Evolutionary conservation across 2,888 invertebrate genomes (phyloP).

Genomic region (Oegoconia quadripuncta): DNA sequence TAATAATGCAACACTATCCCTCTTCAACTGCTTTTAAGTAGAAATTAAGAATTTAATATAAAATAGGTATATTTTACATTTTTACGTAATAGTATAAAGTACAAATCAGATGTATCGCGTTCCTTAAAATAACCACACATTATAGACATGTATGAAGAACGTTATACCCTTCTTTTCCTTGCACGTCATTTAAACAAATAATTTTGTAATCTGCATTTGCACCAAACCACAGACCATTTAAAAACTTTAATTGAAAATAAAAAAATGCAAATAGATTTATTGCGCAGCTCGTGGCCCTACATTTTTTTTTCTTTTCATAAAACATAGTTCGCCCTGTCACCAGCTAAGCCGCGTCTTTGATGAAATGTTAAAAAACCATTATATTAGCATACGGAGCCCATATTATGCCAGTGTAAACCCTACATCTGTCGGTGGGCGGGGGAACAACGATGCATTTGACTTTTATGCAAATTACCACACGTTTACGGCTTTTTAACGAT

Average conservation of each 20-base stretch:
- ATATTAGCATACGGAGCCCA: constrained; percentile 62
- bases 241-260: constrained; percentile 21
- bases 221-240: constrained; percentile 12
- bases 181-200: constrained; percentile 9
- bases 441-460: constrained; percentile 42
- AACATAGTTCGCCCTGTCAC: constrained; percentile 40
- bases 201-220: background rate
- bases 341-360: constrained; percentile 30
- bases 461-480: constrained; percentile 61
- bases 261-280: constrained; percentile 26
- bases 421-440: constrained; percentile 66
- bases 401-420: constrained; percentile 41
- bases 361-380: constrained; percentile 39
- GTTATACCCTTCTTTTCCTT: too few relatives aligned
- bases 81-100: too few relatives aligned
- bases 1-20: too few relatives aligned
- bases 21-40: too few relatives aligned
- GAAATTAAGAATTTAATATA: too few relatives aligned
- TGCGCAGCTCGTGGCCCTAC: constrained; percentile 59
- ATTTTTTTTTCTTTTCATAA: constrained; percentile 46
- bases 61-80: too few relatives aligned
- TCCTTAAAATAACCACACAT: too few relatives aligned
- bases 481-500: constrained; percentile 29
- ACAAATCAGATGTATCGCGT: too few relatives aligned
- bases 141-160: too few relatives aligned